phyloP scores from a whole-genome alignment of 2,888 invertebrate genomes.

The Petrolisthes cinctipes region DNA sequence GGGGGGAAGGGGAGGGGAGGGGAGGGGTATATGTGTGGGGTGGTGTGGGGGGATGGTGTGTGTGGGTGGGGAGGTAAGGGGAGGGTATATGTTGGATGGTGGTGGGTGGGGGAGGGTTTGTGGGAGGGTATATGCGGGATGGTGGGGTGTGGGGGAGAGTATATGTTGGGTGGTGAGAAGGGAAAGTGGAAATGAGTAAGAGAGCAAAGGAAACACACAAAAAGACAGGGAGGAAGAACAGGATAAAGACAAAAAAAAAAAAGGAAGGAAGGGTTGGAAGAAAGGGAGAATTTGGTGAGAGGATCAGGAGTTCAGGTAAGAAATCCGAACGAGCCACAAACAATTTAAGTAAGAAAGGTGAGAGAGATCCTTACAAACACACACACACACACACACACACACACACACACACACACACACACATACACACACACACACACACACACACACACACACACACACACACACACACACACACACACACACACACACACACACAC shows the following conservation, averaged over 20 bases:
- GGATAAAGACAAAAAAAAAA: not conserved
- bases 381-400: not conserved
- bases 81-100: not conserved
- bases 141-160: not conserved
- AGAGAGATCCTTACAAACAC: not conserved
- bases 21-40: not conserved
- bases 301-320: not conserved
- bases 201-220: not conserved
- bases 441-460: constrained; percentile 22
- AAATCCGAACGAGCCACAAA: not conserved
- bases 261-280: not conserved
- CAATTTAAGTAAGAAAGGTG: not conserved
- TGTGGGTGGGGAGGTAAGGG: not conserved
- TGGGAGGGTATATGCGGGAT: not conserved
- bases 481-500: constrained; percentile 1
- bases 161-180: not conserved
- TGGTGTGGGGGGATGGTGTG: not conserved
- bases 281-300: not conserved
- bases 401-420: constrained; percentile 13
- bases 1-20: not conserved
- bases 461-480: constrained; percentile 26
- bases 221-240: not conserved
- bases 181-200: not conserved
- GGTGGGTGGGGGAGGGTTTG: not conserved
- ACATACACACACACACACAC: constrained; percentile 17